Evolutionary conservation across 1,140 invertebrate species (phyloP), one percentile per base, ranked within the genome.

Genomic region (Dryas iulia): DNA sequence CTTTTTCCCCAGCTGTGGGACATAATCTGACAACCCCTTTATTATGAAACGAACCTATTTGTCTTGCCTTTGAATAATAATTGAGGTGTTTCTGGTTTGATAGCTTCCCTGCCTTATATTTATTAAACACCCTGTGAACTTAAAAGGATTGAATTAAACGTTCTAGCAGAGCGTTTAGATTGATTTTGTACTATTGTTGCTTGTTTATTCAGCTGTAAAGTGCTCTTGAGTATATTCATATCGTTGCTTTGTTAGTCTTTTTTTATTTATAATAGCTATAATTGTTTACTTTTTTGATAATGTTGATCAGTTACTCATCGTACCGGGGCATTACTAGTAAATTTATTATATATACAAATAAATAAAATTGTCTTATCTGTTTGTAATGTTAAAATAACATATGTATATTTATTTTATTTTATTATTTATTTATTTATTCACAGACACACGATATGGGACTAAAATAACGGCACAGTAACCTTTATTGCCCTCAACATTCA

Each of bases 51-150:
- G 30, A 56, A 63, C 30, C 53, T 63, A 63, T 63, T 63, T 56
- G 47, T 31, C 61, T 26, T 28, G 26, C 35, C 53, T 21, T 52
- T 63, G 61, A 63, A 63, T 63, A 66, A 59, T 68, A 68, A 68
- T 68, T 68, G 58, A 54, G 24, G n/a, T 56, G 21, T 70, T 64
- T 64, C 54, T 59, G 56, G 31, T 70, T 64, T 59, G 57, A 59
- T 70, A 70, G 58, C 68, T 62, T 53, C 26, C 25, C 62, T 47
- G 60, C 30, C 25, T 59, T 35, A 65, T 70, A 59, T 52, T 64
- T 70, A 30, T 64, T 70, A 59, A 64, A 70, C 59, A 65, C 18
- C n/a, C 68, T 57, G 59, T 63, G 59, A 68, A 68, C 66, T 68
- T 64, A 66, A 25, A 65, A 61, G 52, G 30, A 52, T 65, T 65